These are phyloP conservation scores for Poecilia picta DNA, from an alignment of 2,797 vertebrate species.

Conservation along the genomic window DNA sequence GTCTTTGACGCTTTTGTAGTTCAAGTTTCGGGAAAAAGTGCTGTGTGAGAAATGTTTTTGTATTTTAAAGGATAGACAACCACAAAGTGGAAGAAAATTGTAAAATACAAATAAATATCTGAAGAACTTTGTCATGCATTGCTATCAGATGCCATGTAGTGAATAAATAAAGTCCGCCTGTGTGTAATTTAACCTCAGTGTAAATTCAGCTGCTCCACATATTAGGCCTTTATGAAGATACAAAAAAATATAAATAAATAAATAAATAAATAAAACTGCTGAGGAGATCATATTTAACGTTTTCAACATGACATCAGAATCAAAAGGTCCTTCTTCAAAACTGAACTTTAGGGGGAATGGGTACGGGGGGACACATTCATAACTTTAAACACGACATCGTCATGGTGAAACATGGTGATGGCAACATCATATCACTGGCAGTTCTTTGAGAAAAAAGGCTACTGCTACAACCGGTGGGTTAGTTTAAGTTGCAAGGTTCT, in stretches of 20 bases:
- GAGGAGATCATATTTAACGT: neutral
- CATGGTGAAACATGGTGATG: neutral
- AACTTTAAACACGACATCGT: neutral
- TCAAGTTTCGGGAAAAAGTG: neutral
- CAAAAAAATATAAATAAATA: neutral
- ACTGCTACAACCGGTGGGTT: too few relatives aligned
- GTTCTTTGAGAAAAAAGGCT: neutral
- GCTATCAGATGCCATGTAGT: neutral
- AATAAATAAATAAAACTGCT: neutral
- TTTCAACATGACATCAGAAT: neutral
- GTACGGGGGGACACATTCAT: neutral
- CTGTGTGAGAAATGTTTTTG: neutral
- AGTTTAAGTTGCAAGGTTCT: too few relatives aligned
- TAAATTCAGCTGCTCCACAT: neutral
- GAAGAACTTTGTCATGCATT: neutral
- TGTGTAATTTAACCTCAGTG: neutral
- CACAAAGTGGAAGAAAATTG: neutral
- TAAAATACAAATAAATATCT: neutral
- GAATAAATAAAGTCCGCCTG: neutral
- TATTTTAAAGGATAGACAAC: neutral
- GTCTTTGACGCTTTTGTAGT: neutral
- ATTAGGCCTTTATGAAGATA: neutral
- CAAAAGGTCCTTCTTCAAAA: neutral
- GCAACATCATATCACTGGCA: neutral
- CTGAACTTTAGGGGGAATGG: neutral